Percentiles rank a stretch among this genome's conserved stretches.
Conservation (phyloP, 2,888 invertebrate genomes). For the Allygus modestus region DNA sequence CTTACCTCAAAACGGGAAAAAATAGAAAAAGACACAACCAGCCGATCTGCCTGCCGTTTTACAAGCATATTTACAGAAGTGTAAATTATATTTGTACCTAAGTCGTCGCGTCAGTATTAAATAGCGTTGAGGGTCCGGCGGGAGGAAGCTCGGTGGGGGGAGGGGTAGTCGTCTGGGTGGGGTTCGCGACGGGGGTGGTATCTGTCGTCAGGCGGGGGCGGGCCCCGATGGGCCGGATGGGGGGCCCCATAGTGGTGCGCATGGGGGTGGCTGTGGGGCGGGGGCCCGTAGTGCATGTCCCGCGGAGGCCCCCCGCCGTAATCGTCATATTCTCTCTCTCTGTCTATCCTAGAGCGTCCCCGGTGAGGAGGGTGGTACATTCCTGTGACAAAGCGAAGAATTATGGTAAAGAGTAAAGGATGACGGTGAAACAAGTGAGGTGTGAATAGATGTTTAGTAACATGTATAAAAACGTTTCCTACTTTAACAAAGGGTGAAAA, state of each 20-base stretch:
- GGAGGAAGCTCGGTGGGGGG: slow-evolving; percentile 79
- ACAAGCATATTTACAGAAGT: slow-evolving; percentile 45
- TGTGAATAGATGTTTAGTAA: too few species aligned
- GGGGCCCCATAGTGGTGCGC: slow-evolving; percentile 73
- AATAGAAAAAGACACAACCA: not conserved
- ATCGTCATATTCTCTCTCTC: slow-evolving; percentile 71
- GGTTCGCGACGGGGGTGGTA: slow-evolving; percentile 67
- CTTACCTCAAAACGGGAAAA: not conserved
- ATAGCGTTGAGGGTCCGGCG: slow-evolving; percentile 86
- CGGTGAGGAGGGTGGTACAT: slow-evolving; percentile 72
- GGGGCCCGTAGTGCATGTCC: slow-evolving; percentile 68
- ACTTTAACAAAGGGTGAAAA: too few species aligned
- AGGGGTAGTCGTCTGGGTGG: slow-evolving; percentile 74
- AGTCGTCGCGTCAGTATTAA: slow-evolving; percentile 76
- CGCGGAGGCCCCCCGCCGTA: slow-evolving; percentile 64
- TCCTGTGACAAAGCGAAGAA: slow-evolving; percentile 57
- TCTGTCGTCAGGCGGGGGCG: slow-evolving; percentile 69
- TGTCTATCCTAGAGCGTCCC: slow-evolving; percentile 73
- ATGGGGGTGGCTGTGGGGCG: slow-evolving; percentile 63
- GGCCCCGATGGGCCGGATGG: slow-evolving; percentile 75
- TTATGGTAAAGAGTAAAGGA: not conserved
- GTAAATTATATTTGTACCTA: slow-evolving; percentile 61
- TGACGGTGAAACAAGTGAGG: too few species aligned
- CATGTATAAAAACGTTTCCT: too few species aligned
- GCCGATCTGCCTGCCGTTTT: not conserved